Conservation (phyloP, 2,888 invertebrate species). For the Leptopilina myrica region DNA sequence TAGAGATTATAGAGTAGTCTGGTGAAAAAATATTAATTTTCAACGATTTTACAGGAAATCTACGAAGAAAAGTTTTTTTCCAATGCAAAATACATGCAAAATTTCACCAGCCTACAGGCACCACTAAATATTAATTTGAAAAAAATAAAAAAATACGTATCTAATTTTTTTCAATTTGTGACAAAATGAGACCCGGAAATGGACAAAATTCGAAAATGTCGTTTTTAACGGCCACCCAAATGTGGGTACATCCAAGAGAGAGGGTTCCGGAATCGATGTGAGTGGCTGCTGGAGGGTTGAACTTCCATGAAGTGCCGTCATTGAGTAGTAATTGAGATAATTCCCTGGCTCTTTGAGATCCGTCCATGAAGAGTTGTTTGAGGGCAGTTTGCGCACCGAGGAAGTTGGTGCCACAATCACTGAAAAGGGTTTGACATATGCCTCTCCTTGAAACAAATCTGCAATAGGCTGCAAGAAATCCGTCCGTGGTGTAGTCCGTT, state of each 20-base stretch:
- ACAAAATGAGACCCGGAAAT: too few relatives aligned
- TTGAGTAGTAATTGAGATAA: not conserved
- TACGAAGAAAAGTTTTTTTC: too few relatives aligned
- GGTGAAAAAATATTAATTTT: too few relatives aligned
- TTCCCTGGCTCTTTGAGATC: not conserved
- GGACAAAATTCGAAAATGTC: too few relatives aligned
- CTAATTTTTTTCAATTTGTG: too few relatives aligned
- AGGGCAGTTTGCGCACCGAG: constrained; percentile 43
- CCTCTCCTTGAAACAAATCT: constrained; percentile 43
- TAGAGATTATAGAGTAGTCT: too few relatives aligned
- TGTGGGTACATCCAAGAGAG: constrained; percentile 45
- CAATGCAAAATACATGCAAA: too few relatives aligned
- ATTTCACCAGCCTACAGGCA: too few relatives aligned
- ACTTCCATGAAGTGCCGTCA: not conserved
- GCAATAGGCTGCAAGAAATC: not conserved
- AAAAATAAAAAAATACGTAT: too few relatives aligned
- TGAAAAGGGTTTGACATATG: constrained; percentile 23
- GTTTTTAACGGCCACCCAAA: too few relatives aligned
- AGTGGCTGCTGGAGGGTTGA: constrained; percentile 3
- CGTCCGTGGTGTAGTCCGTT: not conserved
- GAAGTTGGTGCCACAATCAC: constrained; percentile 52
- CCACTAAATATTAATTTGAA: too few relatives aligned
- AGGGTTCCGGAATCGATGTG: not conserved
- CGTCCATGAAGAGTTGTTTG: not conserved
- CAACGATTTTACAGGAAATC: too few relatives aligned